Conservation (phyloP, 2,888 invertebrate species). For the Cinara cedri region DNA sequence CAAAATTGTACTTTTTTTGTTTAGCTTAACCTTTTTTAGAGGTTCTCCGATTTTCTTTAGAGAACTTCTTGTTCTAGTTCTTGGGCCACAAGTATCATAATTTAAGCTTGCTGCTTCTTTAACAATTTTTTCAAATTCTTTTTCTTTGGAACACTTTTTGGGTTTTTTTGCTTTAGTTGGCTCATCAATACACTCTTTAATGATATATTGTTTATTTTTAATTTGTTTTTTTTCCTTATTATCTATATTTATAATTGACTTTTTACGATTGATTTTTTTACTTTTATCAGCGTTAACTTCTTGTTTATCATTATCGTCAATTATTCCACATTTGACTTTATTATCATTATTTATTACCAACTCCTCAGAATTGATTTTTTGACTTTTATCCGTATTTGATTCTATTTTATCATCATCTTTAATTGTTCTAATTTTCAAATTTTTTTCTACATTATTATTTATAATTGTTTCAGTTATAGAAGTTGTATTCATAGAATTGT, state of each 20-base stretch:
- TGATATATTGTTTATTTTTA: not conserved
- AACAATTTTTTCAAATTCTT: conserved; percentile 52
- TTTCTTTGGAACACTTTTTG: conserved; percentile 47
- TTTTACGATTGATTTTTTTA: too few species aligned
- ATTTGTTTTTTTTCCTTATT: not conserved
- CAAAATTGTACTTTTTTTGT: not conserved
- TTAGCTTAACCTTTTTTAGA: not conserved
- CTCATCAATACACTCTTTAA: not conserved
- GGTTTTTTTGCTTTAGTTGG: conserved; percentile 14
- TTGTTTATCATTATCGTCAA: not conserved
- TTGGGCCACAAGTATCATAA: conserved; percentile 10
- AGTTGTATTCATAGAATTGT: not conserved
- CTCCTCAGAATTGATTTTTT: not conserved
- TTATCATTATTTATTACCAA: too few species aligned
- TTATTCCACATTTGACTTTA: too few species aligned
- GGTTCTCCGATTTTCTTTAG: not conserved
- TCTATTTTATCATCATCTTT: not conserved
- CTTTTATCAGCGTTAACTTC: not conserved
- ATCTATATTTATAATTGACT: not conserved
- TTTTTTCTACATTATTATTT: not conserved
- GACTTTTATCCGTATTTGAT: not conserved
- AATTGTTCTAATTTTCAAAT: not conserved
- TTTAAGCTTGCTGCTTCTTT: conserved; percentile 40
- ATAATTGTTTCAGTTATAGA: not conserved
- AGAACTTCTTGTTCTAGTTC: conserved; percentile 42